Conservation (phyloP, 2,888 invertebrate species). For the Megalurothrips usitatus region DNA sequence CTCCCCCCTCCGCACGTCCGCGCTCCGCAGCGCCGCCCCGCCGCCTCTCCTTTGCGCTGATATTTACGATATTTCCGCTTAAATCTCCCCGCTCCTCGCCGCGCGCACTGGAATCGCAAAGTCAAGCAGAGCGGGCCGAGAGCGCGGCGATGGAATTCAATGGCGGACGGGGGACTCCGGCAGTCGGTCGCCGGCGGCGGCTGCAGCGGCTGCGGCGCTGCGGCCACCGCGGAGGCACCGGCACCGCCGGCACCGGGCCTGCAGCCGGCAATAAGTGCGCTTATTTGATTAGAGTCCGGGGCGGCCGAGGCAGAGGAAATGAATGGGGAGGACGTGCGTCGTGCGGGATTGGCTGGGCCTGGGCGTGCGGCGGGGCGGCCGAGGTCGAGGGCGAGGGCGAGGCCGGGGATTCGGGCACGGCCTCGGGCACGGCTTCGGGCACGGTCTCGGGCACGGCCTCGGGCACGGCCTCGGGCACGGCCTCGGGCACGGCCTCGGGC, state of each 20-base stretch:
- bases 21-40: background rate
- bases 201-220: background rate
- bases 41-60: background rate
- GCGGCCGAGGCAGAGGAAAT: too few species aligned
- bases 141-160: background rate
- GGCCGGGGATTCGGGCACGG: background rate
- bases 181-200: background rate
- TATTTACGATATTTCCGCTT: constrained; percentile 23
- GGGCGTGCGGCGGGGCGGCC: background rate
- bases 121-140: background rate
- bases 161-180: background rate
- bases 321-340: too few species aligned
- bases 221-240: background rate
- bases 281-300: too few species aligned
- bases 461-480: too few species aligned
- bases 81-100: background rate
- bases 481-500: too few species aligned
- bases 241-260: too few species aligned
- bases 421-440: too few species aligned
- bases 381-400: background rate
- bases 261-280: too few species aligned
- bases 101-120: background rate
- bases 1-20: background rate
- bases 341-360: background rate
- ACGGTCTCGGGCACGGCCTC: too few species aligned